These are phyloP conservation scores for Festucalex cinctus DNA, from an alignment of 2,113 vertebrate species.

Conservation along the genomic window DNA sequence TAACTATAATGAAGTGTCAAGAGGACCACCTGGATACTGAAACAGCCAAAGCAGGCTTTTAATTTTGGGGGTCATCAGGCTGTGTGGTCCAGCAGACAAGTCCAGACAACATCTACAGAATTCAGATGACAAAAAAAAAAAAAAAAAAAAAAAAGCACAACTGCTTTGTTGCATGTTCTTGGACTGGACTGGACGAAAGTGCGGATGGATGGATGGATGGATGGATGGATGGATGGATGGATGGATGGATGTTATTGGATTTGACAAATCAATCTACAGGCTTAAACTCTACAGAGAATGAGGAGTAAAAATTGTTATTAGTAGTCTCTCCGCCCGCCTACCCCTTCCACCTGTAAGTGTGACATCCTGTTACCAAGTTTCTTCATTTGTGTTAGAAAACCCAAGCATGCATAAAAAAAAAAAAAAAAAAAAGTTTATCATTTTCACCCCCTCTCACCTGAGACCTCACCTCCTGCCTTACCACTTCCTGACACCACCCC, in stretches of 20 bases:
- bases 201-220: no score
- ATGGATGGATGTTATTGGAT: no score
- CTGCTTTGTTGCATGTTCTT: background rate
- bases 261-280: no score
- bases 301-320: no score
- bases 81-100: slow-evolving; percentile 36
- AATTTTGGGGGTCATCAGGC: slow-evolving; percentile 47
- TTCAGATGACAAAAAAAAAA: no score
- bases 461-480: slow-evolving; percentile 66
- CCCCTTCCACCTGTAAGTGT: no score
- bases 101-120: slow-evolving; percentile 10
- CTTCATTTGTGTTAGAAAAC: slow-evolving; percentile 8
- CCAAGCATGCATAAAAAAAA: slow-evolving; percentile 15
- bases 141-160: slow-evolving; percentile 3
- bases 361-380: background rate
- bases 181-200: background rate
- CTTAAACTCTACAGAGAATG: no score
- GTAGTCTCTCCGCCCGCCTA: no score
- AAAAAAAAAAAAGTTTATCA: slow-evolving; percentile 59
- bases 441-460: slow-evolving; percentile 68
- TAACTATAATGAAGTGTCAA: background rate
- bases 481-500: slow-evolving; percentile 55
- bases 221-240: no score
- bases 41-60: slow-evolving; percentile 35
- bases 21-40: slow-evolving; percentile 39